phyloP scores from a whole-genome alignment of 2,888 invertebrate genomes.

The Bellardia pandia region DNA sequence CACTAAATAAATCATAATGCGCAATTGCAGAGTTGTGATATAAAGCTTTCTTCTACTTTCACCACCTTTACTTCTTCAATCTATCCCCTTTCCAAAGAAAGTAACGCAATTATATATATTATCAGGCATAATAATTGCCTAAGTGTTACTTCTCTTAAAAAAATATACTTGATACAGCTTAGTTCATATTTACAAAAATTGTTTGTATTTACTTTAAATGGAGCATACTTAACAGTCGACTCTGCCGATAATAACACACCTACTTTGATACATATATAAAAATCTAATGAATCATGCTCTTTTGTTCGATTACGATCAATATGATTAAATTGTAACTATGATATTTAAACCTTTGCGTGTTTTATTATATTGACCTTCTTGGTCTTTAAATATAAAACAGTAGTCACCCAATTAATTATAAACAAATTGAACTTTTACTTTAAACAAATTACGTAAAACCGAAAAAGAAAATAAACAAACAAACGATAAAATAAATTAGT shows the following conservation, averaged over 20 bases:
- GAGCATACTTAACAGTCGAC: neutral
- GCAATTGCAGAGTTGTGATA: too few relatives aligned
- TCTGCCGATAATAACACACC: neutral
- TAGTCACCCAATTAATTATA: conserved; percentile 16
- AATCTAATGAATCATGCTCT: neutral
- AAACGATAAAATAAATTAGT: neutral
- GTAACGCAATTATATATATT: too few relatives aligned
- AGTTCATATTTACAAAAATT: neutral
- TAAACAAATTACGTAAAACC: conserved; percentile 6
- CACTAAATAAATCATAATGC: too few relatives aligned
- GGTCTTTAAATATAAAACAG: neutral
- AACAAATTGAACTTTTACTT: conserved; percentile 21
- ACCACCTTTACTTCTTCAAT: too few relatives aligned
- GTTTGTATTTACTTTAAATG: too few relatives aligned
- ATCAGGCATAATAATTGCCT: too few relatives aligned
- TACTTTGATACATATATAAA: neutral
- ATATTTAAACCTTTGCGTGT: conserved; percentile 14
- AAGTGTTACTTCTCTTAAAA: too few relatives aligned
- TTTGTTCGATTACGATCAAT: neutral
- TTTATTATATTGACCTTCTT: conserved; percentile 61
- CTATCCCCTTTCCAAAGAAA: too few relatives aligned
- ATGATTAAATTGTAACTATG: conserved; percentile 4
- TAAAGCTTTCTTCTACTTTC: too few relatives aligned
- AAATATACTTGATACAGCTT: too few relatives aligned
- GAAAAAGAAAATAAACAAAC: neutral